Percentiles rank a stretch among this genome's conserved stretches.
These are phyloP conservation scores for Nannoperca obscura DNA, from an alignment of 2,797 vertebrate species.

Conservation along the genomic window DNA sequence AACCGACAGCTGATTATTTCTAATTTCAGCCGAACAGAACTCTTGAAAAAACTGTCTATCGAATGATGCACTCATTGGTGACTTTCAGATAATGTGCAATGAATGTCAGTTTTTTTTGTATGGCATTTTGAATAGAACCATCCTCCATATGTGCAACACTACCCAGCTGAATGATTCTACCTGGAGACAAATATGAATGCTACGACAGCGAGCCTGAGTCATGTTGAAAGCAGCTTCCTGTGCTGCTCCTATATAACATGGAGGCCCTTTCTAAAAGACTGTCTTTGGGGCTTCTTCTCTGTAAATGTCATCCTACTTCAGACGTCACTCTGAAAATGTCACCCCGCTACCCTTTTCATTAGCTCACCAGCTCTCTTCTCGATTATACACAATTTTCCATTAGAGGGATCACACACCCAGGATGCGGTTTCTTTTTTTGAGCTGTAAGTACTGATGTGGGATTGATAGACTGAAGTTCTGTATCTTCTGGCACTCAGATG, in stretches of 20 bases:
- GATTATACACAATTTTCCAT: conserved; percentile 71
- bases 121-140: conserved; percentile 18
- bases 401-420: conserved; percentile 61
- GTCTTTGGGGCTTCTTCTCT: conserved; percentile 70
- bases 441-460: conserved; percentile 40
- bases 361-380: conserved; percentile 65
- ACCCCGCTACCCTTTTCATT: conserved; percentile 74
- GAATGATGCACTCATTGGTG: neutral
- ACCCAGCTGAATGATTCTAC: conserved; percentile 26
- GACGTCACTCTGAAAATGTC: conserved; percentile 77
- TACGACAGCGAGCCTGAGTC: conserved; percentile 42
- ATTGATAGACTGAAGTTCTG: conserved; percentile 48
- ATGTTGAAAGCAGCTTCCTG: conserved; percentile 29
- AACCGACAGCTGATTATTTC: neutral
- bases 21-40: neutral
- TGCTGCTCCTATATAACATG: conserved; percentile 25
- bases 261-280: conserved; percentile 24
- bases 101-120: neutral
- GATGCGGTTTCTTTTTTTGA: conserved; percentile 17
- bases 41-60: neutral
- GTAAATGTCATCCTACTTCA: conserved; percentile 78
- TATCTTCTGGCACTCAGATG: conserved; percentile 36
- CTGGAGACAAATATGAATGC: conserved; percentile 34
- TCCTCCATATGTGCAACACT: conserved; percentile 34
- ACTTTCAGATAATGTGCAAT: neutral